A percentile compares a stretch with the other conserved stretches of the same genome.
Evolutionary conservation across 2,888 invertebrate species (phyloP).

Genomic region (Odontothrips loti): DNA sequence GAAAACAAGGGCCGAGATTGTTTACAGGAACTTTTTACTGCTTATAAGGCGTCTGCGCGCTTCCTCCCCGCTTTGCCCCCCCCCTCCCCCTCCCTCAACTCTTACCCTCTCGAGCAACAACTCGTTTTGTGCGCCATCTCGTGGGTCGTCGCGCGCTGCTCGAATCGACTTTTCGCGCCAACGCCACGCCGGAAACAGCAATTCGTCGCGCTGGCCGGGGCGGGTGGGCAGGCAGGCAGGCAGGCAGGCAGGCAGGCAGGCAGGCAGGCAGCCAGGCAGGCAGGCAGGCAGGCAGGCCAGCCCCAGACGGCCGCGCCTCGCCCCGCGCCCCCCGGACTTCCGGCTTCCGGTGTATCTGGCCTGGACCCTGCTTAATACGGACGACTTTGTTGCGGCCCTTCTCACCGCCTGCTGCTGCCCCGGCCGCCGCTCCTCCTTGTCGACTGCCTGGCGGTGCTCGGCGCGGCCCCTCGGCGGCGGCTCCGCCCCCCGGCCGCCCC

Average conservation of each 20-base stretch:
- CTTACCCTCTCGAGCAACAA: not conserved
- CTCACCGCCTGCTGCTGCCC: too few species aligned
- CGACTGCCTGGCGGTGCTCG: not conserved
- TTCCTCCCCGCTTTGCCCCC: not conserved
- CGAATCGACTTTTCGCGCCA: not conserved
- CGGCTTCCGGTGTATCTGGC: too few species aligned
- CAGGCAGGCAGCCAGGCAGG: too few species aligned
- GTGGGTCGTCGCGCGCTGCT: not conserved
- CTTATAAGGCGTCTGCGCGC: not conserved
- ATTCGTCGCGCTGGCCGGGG: not conserved
- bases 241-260: too few species aligned
- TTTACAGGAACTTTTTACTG: conserved; percentile 12
- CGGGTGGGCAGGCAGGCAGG: too few species aligned
- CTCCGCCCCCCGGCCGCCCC: not conserved
- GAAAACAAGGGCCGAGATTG: conserved; percentile 12
- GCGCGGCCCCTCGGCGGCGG: not conserved
- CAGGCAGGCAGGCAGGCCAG: too few species aligned
- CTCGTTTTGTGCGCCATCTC: not conserved
- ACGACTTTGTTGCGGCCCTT: too few species aligned
- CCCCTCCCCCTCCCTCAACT: not conserved
- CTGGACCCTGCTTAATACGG: too few species aligned
- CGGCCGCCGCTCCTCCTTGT: not conserved
- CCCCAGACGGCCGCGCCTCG: too few species aligned
- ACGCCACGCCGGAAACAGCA: not conserved
- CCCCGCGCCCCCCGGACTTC: too few species aligned